Conservation (phyloP, 92 coral and sea anemone species). For the Siderastrea siderea region DNA sequence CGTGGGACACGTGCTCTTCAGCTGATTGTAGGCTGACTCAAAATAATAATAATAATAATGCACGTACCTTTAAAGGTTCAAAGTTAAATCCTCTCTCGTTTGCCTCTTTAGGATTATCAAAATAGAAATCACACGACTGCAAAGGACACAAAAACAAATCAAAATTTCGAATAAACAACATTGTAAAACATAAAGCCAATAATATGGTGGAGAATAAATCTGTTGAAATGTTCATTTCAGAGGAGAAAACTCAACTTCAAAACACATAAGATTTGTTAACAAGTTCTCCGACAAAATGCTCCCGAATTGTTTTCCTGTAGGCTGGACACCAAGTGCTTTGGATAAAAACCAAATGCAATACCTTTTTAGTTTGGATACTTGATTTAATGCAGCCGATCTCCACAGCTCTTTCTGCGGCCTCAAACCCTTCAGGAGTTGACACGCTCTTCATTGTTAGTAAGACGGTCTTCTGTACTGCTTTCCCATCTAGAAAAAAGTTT, state of each 20-base stretch:
- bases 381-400: conserved; percentile 97
- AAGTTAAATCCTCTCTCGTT: conserved; percentile 95
- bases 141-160: neutral
- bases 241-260: no score
- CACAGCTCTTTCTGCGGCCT: conserved; percentile 85
- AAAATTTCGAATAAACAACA: neutral
- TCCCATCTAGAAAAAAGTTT: conserved; percentile 57
- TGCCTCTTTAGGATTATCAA: conserved; percentile 97
- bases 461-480: conserved; percentile 74
- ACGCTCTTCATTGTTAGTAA: conserved; percentile 85
- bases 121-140: conserved; percentile 91
- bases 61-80: conserved; percentile 91
- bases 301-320: no score
- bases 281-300: no score
- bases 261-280: no score
- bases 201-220: neutral
- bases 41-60: neutral
- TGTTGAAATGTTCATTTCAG: no score
- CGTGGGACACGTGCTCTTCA: no score
- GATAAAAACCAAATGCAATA: neutral
- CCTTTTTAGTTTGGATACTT: conserved; percentile 86
- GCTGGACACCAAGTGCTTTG: neutral
- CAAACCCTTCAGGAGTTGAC: conserved; percentile 85
- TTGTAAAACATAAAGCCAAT: neutral
- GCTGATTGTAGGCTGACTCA: neutral